Base-by-base conservation (phyloP, 2,797 vertebrate genomes). In the Paedocypris micromegethes region DNA sequence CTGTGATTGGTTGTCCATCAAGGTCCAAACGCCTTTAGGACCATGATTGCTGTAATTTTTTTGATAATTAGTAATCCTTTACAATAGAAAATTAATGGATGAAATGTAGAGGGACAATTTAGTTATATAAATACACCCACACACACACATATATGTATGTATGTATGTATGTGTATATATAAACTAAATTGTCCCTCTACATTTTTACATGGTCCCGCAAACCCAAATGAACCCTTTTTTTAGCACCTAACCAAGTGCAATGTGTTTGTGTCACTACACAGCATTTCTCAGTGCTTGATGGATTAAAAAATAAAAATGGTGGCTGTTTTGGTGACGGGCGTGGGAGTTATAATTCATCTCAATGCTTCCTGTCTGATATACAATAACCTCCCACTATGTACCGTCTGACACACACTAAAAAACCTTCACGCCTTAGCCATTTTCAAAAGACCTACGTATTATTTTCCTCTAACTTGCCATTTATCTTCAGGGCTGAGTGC, bases 391-490 rank as follows among this genome's bases (percentile, higher is more conserved):
- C 89, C 90, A 38, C 90, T 88, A 93, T 93, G 91, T 92, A 89
- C 90, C 52, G 90, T 89, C 89, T 76, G 90, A 93, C 94, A 67
- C 39, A 52, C 55, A 61, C 50, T 53, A 45, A 59, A 43, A 61
- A 50, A 38, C 92, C 93, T 95, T 93, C 93, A 92, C 91, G 85
- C 88, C 93, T 95, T 94, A 95, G 94, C 94, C 93, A 91, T 92
- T 94, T 96, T 95, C 96, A 97, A 96, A 95, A 94, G 94, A 98
- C 96, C 93, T 91, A 93, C 93, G 94, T 98, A 98, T 98, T 94
- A 96, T 96, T 96, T 95, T 93, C 92, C 94, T 93, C 92, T 91
- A 90, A 82, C 87, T 87, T 91, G 92, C 93, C 94, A 96, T 96
- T 96, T 95, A 90, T 96, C 93, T 98, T 96, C 97, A 96, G 95